Conservation (phyloP, 2,888 invertebrate genomes). For the Homarus gammarus region DNA sequence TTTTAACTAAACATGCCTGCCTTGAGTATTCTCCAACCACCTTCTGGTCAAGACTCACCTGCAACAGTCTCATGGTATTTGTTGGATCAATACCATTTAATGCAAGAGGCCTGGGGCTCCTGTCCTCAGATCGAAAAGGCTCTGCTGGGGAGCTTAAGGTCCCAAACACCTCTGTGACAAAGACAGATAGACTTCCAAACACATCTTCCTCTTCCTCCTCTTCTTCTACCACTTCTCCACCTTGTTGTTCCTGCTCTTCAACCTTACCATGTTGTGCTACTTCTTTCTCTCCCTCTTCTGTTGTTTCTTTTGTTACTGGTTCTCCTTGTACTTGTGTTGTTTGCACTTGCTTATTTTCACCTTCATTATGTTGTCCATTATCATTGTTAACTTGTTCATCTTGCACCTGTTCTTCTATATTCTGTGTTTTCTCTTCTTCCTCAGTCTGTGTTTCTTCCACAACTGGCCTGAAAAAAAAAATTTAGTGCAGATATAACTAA, state of each 20-base stretch:
- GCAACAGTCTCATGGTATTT: constrained; percentile 59
- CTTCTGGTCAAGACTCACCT: constrained; percentile 52
- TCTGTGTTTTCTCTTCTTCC: neutral
- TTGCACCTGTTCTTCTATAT: constrained; percentile 5
- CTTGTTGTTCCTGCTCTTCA: constrained; percentile 4
- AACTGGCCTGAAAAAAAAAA: neutral
- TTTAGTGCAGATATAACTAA: no score
- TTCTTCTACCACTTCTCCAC: constrained; percentile 28
- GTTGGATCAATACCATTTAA: constrained; percentile 44
- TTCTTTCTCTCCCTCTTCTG: constrained; percentile 9
- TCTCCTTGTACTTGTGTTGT: neutral
- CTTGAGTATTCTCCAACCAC: no score
- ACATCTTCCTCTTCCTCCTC: constrained; percentile 70
- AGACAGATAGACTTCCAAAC: constrained; percentile 52
- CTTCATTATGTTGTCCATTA: neutral
- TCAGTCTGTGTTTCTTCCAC: constrained; percentile 4
- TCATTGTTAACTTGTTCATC: neutral
- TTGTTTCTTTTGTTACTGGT: neutral
- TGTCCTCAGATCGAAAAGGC: constrained; percentile 55
- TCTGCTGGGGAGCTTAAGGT: constrained; percentile 63
- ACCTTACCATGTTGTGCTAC: neutral
- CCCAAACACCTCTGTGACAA: constrained; percentile 58
- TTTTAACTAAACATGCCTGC: no score
- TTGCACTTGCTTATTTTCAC: neutral
- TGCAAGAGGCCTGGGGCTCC: constrained; percentile 56